These are phyloP conservation scores for Agrotis clavis DNA, from an alignment of 2,888 invertebrate genomes.

Conservation along the genomic window DNA sequence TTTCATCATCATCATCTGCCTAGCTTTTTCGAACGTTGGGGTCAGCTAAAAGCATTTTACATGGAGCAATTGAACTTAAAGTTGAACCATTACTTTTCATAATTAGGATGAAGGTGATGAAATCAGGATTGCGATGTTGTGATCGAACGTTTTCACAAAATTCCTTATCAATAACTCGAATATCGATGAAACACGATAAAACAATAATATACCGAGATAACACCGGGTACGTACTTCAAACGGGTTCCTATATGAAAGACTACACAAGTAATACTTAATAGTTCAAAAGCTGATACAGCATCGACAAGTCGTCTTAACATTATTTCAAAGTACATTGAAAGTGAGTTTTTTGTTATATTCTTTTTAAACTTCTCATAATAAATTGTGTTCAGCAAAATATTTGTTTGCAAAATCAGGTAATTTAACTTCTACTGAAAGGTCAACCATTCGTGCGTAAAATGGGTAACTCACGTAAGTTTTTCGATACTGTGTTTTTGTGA, in stretches of 20 bases:
- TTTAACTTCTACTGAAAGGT: background rate
- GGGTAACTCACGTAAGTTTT: conserved; percentile 54
- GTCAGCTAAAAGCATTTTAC: too few relatives aligned
- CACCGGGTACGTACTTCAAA: background rate
- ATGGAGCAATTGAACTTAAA: too few relatives aligned
- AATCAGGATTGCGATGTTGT: background rate
- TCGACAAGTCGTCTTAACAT: conserved; percentile 6
- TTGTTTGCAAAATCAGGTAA: background rate
- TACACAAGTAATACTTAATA: conserved; percentile 5
- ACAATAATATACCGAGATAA: conserved; percentile 38
- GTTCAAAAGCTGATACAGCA: conserved; percentile 25
- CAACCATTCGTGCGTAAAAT: conserved; percentile 23
- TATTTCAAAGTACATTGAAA: conserved; percentile 21
- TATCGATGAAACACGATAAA: conserved; percentile 37
- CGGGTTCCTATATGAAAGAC: conserved; percentile 27
- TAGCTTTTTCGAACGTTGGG: too few relatives aligned
- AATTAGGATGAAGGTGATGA: too few relatives aligned
- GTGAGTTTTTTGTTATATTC: conserved; percentile 36
- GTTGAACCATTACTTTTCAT: too few relatives aligned
- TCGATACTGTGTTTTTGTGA: conserved; percentile 9
- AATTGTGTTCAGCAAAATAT: conserved; percentile 6
- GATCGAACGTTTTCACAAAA: conserved; percentile 6
- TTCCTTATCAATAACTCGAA: conserved; percentile 6
- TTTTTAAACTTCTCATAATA: background rate
- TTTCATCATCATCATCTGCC: too few relatives aligned